These are phyloP conservation scores for Tachina grossa DNA, from an alignment of 2,888 invertebrate species.

Conservation along the genomic window DNA sequence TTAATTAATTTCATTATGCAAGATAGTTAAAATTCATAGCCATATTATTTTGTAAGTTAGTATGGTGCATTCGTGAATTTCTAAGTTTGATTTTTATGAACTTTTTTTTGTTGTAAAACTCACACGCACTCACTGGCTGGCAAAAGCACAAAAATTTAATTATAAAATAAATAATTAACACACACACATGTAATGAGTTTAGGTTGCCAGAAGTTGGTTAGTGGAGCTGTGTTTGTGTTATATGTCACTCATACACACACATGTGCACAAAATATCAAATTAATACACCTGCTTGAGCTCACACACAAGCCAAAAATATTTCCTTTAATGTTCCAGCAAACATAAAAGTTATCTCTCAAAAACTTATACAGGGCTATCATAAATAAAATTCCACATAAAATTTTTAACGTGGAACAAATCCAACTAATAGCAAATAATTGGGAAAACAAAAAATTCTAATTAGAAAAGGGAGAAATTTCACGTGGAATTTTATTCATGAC, in stretches of 20 bases:
- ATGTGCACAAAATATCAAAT: not conserved
- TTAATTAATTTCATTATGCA: conserved; percentile 66
- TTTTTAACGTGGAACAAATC: no score
- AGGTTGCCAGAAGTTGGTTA: not conserved
- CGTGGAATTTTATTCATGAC: no score
- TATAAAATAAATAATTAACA: conserved; percentile 65
- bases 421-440: no score
- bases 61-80: conserved; percentile 12
- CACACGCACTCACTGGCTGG: not conserved
- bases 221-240: not conserved
- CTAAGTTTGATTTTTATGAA: conserved; percentile 45
- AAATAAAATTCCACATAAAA: no score
- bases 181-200: conserved; percentile 26
- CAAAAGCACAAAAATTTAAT: conserved; percentile 59
- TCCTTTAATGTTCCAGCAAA: not conserved
- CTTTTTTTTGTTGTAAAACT: conserved; percentile 36
- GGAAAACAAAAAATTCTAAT: no score
- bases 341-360: not conserved
- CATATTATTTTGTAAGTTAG: conserved; percentile 48
- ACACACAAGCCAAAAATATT: not conserved
- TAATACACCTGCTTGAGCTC: not conserved
- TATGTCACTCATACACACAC: conserved; percentile 1
- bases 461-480: no score
- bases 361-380: not conserved
- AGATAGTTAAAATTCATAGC: conserved; percentile 67